A percentile compares a stretch with the other conserved stretches of the same genome.
phyloP scores from a whole-genome alignment of 2,113 vertebrate species.

The Alethe castanea region DNA sequence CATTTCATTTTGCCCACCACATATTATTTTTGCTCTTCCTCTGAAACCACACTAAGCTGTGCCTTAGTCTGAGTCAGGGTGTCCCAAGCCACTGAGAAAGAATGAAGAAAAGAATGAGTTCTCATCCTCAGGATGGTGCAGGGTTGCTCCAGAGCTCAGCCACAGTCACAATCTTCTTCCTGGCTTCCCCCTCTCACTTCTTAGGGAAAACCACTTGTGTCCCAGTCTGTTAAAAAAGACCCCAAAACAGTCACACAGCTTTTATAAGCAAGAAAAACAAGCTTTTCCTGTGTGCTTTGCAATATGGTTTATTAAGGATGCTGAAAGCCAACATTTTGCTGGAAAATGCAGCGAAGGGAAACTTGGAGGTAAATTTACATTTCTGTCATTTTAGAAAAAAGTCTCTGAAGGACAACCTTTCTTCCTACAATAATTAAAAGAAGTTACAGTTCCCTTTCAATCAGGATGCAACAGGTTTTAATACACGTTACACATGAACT shows the following conservation, averaged over 20 bases:
- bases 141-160: background rate
- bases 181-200: rapidly evolving
- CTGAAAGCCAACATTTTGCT: background rate
- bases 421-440: background rate
- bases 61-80: background rate
- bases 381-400: background rate
- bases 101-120: background rate
- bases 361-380: background rate
- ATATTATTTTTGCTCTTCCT: background rate
- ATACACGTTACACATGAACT: background rate
- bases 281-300: background rate
- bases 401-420: background rate
- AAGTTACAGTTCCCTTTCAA: background rate
- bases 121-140: background rate
- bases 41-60: background rate
- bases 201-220: rapidly evolving
- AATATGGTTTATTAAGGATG: background rate
- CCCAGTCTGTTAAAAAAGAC: background rate
- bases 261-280: background rate
- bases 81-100: background rate
- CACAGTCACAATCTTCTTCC: background rate
- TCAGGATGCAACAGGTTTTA: background rate
- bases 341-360: background rate
- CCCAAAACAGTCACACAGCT: background rate
- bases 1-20: background rate